A percentile compares a stretch with the other conserved stretches of the same genome.
phyloP scores from a whole-genome alignment of 2,888 invertebrate genomes.

The Philonicus albiceps region DNA sequence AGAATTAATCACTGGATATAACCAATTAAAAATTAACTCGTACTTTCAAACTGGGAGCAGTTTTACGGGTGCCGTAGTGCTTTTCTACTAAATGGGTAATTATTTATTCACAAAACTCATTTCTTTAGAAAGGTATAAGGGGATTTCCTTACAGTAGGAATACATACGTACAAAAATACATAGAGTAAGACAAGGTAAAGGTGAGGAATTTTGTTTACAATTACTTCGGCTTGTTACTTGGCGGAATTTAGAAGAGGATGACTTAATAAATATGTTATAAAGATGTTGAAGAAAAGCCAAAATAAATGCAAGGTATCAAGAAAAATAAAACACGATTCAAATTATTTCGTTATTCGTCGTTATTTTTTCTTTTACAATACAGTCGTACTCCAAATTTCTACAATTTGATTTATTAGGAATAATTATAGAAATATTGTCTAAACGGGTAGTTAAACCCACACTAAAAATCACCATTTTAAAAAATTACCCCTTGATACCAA shows the following conservation, averaged over 20 bases:
- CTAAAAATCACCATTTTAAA: no score
- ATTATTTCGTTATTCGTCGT: no score
- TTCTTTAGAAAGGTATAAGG: not conserved
- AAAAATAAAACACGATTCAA: no score
- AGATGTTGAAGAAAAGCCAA: not conserved
- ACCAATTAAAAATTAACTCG: constrained; percentile 50
- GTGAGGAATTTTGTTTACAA: not conserved
- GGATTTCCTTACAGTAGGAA: not conserved
- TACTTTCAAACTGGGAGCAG: not conserved
- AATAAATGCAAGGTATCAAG: not conserved
- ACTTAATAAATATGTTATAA: not conserved
- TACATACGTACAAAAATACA: not conserved
- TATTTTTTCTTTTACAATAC: no score
- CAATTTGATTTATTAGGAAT: no score
- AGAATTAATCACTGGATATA: constrained; percentile 46
- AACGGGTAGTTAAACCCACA: no score
- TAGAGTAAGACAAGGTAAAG: not conserved
- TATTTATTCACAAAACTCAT: not conserved
- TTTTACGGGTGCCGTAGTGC: not conserved
- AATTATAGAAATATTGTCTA: no score
- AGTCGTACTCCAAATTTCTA: no score
- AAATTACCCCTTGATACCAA: no score
- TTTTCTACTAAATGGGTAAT: not conserved
- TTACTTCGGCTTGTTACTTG: not conserved
- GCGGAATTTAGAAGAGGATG: not conserved